A percentile compares a stretch with the other conserved stretches of the same genome.
These are phyloP conservation scores for Sturnus vulgaris DNA, from an alignment of 2,113 vertebrate genomes.

Conservation along the genomic window DNA sequence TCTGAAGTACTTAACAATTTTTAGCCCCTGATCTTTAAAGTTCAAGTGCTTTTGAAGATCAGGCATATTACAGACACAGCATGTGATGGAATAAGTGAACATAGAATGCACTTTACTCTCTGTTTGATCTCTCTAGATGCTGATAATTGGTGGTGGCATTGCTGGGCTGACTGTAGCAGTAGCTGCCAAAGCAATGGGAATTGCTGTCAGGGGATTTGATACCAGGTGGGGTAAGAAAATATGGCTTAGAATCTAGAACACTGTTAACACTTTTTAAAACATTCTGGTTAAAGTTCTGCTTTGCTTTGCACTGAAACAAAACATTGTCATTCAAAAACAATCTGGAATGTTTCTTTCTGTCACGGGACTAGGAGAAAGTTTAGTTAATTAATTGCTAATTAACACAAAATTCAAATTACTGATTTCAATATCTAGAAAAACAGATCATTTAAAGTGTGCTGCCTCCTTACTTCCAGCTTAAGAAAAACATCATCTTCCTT, in stretches of 20 bases:
- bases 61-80: not conserved
- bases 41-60: constrained; percentile 49
- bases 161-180: constrained; percentile 80
- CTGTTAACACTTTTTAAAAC: not conserved
- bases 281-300: not conserved
- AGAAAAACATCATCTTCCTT: not conserved
- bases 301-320: not conserved
- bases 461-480: not conserved
- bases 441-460: not conserved
- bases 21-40: constrained; percentile 1
- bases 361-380: not conserved
- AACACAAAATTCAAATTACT: not conserved
- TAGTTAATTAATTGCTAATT: not conserved
- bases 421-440: not conserved
- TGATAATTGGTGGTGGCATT: constrained; percentile 82
- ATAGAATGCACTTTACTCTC: constrained; percentile 1
- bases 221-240: constrained; percentile 68
- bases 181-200: constrained; percentile 82
- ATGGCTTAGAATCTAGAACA: not conserved
- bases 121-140: constrained; percentile 64
- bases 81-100: constrained; percentile 20
- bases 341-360: not conserved
- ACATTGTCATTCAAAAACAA: not conserved
- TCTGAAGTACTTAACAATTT: not conserved
- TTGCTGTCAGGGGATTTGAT: constrained; percentile 80